Conservation (phyloP, 2,113 vertebrate genomes). For the Trinectes maculatus region DNA sequence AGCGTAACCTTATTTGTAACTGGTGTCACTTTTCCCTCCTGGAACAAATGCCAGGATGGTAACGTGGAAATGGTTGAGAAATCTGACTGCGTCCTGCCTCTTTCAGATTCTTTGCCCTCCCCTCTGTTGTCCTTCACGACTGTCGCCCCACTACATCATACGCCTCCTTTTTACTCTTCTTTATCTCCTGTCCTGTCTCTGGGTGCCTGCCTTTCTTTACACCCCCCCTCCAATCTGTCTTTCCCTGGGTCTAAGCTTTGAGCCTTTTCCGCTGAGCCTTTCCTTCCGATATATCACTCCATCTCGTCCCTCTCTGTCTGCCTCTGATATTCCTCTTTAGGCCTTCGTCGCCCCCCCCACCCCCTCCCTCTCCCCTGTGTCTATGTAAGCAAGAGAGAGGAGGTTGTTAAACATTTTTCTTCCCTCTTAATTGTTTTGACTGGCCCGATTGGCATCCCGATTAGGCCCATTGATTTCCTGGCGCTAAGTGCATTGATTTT, state of each 20-base stretch:
- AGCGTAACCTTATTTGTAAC: slow-evolving; percentile 58
- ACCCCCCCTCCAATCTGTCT: slow-evolving; percentile 45
- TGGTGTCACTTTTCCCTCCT: slow-evolving; percentile 3
- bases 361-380: slow-evolving; percentile 58
- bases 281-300: slow-evolving; percentile 77
- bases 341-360: slow-evolving; percentile 46
- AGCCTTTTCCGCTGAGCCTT: slow-evolving; percentile 72
- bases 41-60: slow-evolving; percentile 28
- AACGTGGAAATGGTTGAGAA: slow-evolving; percentile 13
- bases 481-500: slow-evolving; percentile 97
- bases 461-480: slow-evolving; percentile 97
- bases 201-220: slow-evolving; percentile 26
- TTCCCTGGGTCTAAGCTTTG: slow-evolving; percentile 70
- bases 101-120: slow-evolving; percentile 30
- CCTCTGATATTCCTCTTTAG: slow-evolving; percentile 66
- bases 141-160: slow-evolving; percentile 50
- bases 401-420: slow-evolving; percentile 93
- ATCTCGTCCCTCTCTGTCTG: slow-evolving; percentile 71
- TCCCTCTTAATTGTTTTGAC: slow-evolving; percentile 97
- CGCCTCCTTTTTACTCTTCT: slow-evolving; percentile 53
- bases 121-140: slow-evolving; percentile 59
- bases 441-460: slow-evolving; percentile 95
- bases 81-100: not conserved
- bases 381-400: slow-evolving; percentile 76
- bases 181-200: slow-evolving; percentile 69